Conservation (phyloP, 2,797 vertebrate genomes). For the Acanthurus lineatus region DNA sequence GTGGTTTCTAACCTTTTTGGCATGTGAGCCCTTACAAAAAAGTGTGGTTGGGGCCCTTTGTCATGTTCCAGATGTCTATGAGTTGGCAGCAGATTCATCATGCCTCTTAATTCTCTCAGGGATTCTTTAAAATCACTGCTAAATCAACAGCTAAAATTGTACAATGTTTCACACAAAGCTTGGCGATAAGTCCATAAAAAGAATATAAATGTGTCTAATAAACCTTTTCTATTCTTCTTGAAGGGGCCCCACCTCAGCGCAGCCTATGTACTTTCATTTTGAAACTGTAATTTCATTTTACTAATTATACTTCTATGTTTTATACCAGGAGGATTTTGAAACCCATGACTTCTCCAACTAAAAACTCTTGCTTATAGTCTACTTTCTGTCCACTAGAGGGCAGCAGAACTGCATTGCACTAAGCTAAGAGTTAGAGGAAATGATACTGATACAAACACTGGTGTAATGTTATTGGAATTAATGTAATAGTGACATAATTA, state of each 20-base stretch:
- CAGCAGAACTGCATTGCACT: conserved; percentile 19
- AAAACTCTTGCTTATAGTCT: too few relatives aligned
- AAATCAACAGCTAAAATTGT: neutral
- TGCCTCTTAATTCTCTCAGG: neutral
- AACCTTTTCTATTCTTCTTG: neutral
- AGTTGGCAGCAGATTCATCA: neutral
- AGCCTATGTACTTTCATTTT: neutral
- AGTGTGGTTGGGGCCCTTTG: neutral
- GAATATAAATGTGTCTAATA: neutral
- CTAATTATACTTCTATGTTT: neutral
- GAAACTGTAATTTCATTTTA: neutral
- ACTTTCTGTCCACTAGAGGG: conserved; percentile 63
- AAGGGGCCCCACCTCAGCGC: neutral
- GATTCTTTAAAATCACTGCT: neutral
- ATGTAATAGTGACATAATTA: neutral
- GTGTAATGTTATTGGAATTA: neutral
- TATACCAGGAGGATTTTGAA: neutral
- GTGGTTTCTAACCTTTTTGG: too few relatives aligned
- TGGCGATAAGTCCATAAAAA: accelerated
- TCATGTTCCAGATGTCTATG: neutral
- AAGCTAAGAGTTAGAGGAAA: neutral
- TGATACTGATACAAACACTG: too few relatives aligned
- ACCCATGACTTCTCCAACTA: neutral
- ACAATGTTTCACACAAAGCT: neutral
- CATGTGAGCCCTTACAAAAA: neutral